Conservation (phyloP, 2,888 invertebrate genomes). For the Neelides folsomi region DNA sequence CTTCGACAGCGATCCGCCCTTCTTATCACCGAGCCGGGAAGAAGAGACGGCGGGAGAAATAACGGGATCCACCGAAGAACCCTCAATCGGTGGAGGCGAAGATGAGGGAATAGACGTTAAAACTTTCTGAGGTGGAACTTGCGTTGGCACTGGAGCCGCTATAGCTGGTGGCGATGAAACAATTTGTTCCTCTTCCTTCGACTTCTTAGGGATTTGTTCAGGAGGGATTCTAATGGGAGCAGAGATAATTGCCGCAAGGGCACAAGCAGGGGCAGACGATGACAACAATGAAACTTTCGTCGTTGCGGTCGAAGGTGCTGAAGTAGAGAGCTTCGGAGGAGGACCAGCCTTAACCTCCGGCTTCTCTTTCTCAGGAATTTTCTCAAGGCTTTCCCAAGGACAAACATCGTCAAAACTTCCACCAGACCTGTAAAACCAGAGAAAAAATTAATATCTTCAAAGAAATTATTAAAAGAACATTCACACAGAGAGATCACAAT, state of each 20-base stretch:
- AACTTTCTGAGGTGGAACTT: neutral
- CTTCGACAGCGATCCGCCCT: too few species aligned
- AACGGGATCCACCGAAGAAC: too few species aligned
- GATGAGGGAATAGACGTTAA: too few species aligned
- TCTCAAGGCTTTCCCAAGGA: constrained; percentile 32
- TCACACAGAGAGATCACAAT: too few species aligned
- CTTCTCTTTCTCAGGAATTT: constrained; percentile 22
- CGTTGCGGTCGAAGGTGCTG: neutral
- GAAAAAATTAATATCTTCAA: too few species aligned
- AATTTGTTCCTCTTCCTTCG: neutral
- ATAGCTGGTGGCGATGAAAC: neutral
- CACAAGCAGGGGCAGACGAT: constrained; percentile 1
- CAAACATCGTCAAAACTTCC: constrained; percentile 32
- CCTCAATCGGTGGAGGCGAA: too few species aligned
- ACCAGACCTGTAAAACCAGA: constrained; percentile 18
- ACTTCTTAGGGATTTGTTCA: neutral
- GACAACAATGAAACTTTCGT: too few species aligned
- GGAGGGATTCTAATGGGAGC: neutral
- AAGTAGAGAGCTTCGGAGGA: neutral
- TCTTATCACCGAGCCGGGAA: too few species aligned
- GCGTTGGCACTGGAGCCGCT: neutral
- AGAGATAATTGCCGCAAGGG: constrained; percentile 6
- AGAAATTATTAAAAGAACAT: too few species aligned
- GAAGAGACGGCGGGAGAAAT: too few species aligned
- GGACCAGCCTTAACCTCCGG: neutral